Conservation (phyloP, 1,140 invertebrate genomes). For the Procambarus virginalis region DNA sequence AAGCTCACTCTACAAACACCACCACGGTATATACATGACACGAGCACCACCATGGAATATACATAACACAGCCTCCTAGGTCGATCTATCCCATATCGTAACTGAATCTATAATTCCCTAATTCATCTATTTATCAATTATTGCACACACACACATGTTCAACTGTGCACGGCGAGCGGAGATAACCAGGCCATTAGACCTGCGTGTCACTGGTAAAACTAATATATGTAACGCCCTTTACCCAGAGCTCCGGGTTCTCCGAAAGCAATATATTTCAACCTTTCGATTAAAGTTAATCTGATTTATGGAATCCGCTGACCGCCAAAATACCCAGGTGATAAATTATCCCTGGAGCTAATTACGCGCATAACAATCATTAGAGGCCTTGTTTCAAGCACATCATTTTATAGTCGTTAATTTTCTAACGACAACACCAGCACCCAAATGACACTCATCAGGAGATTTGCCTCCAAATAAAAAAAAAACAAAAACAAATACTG, state of each 20-base stretch:
- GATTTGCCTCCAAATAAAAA: conserved; percentile 40
- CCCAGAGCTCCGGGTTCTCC: background rate
- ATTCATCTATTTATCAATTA: no score
- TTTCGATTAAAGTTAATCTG: conserved; percentile 28
- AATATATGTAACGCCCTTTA: conserved; percentile 2
- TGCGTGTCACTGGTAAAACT: background rate
- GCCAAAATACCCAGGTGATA: conserved; percentile 23
- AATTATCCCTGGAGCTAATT: conserved; percentile 33
- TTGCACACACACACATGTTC: no score
- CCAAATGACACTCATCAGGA: conserved; percentile 52
- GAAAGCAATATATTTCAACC: conserved; percentile 33
- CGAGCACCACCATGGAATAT: no score
- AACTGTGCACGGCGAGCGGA: no score
- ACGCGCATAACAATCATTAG: conserved; percentile 10
- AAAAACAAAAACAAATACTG: conserved; percentile 18
- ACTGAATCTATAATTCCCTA: no score
- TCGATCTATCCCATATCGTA: no score
- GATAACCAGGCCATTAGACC: no score
- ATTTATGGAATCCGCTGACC: conserved; percentile 37
- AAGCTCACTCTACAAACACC: no score
- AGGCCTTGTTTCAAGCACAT: conserved; percentile 16
- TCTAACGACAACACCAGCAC: background rate
- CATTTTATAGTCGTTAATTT: conserved; percentile 37
- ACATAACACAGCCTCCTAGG: no score
- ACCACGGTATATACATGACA: no score